Evolutionary conservation across 2,888 invertebrate genomes (phyloP), one percentile per base, ranked within the genome.

Genomic region (Aleiodes testaceus): DNA sequence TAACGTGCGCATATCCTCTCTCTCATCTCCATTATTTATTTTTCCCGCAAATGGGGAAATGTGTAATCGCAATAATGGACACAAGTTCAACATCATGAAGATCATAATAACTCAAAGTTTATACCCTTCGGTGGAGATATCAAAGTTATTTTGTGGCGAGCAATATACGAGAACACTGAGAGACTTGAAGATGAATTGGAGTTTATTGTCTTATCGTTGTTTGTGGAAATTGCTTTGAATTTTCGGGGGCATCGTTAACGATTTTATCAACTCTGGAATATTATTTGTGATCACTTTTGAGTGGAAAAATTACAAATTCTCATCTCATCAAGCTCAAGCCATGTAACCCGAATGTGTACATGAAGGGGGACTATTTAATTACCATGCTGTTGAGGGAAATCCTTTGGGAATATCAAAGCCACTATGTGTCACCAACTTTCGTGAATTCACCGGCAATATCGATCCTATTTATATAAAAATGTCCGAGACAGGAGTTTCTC

Each of bases 331-430:
- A 36, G 26, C 55, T 64, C 61, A 42, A 59, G 36, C 16, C 45
- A 3, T 26, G 36, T 59, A 59, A 53, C 66, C 61, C 69, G 72
- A 71, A 5, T 26, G 0, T 26, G 3, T 26, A 16, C 14, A 11
- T 72, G 73, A 71, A 74, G 66, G 69, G 69, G 36, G 55, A 53
- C 71, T 72, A 75, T 75, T 76, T 76, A 76, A 76, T 76, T 75
- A 74, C 71, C 75, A 63, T 74, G 65, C 69, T 50, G 50, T 72
- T 55, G 66, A 61, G 73, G 65, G 71, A 67, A 70, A 72, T 52
- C 52, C 42, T 52, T 7, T 26, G 59, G 45, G 67, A 14, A 26
- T 26, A 18, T 16, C 47, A 22, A 12, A 45, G 45, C 53, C 59
- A 55, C 30, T 7, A n/a, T 22, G 18, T n/a, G 26, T 53, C 53